Conservation (phyloP, 2,888 invertebrate genomes). For the Conus canariensis region DNA sequence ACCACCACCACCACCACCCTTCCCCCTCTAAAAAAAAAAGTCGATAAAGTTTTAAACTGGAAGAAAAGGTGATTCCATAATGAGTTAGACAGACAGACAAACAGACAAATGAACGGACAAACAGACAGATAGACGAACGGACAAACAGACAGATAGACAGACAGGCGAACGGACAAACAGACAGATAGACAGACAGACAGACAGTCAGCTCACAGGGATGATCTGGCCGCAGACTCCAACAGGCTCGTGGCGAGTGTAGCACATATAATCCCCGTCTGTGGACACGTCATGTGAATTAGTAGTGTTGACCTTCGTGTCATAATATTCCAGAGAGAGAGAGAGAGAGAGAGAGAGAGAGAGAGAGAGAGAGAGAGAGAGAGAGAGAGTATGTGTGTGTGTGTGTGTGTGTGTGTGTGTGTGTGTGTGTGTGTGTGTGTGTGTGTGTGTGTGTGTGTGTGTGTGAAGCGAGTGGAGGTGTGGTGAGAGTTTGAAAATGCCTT, state of each 20-base stretch:
- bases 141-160: too few species aligned
- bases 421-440: not conserved
- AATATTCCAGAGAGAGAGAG: too few species aligned
- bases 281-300: conserved; percentile 5
- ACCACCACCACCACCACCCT: too few species aligned
- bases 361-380: not conserved
- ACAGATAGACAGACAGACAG: not conserved
- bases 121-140: not conserved
- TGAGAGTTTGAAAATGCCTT: too few species aligned
- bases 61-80: too few species aligned
- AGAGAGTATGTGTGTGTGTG: not conserved
- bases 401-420: not conserved
- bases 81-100: too few species aligned
- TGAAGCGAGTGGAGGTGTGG: not conserved
- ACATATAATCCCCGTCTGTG: conserved; percentile 86
- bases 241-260: conserved; percentile 85
- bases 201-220: conserved; percentile 76
- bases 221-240: conserved; percentile 84
- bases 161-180: not conserved
- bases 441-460: too few species aligned
- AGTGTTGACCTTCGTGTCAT: too few species aligned
- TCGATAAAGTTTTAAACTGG: too few species aligned
- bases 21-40: too few species aligned
- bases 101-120: not conserved
- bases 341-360: not conserved